Evolutionary conservation across 2,888 invertebrate species (phyloP), one percentile per base, ranked within the genome.

Genomic region (Drosophila meridiana): DNA sequence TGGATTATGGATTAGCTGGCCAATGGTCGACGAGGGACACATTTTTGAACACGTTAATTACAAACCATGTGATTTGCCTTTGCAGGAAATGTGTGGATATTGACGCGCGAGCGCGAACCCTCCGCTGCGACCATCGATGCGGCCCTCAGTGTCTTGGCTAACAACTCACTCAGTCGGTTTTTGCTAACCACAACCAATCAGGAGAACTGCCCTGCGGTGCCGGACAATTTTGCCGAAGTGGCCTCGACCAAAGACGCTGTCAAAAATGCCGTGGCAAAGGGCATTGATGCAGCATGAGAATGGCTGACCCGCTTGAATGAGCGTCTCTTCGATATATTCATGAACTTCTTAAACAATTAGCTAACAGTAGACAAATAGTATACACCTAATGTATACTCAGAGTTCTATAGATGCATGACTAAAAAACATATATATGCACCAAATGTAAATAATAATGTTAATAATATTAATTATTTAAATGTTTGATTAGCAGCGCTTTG

Each of bases 61-160:
- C 83, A 83, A 20, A 63, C n/a, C 53, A 40, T 60, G 2, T 28
- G 55, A 64, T 68, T 69, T 68, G 26, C 28, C 42, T 43, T 64
- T 70, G 20, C 77, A 92, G 91, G 86, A 68, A 1, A 87, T 26
- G 80, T 89, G 50, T 92, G 92, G 92, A 91, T 92, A 70, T 63
- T 92, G 63, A 90, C 92, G 13, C 91, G 92, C 30, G 66, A 92
- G n/a, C 91, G 90, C 48, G 69, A 82, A 26, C 89, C 93, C 13
- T 45, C 80, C 1, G 43, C 56, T 7, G 73, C 76, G n/a, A 71
- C 84, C 2, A 47, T 92, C 20, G 66, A 65, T 20, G 48, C 69
- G 0, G 92, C 92, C 13, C 72, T 75, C 36, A 72, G 89, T 64
- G 65, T 92, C 9, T 80, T 92, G 20, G 20, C 20, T 13, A 84